Evolutionary conservation across 2,113 vertebrate genomes (phyloP), one percentile per base, ranked within the genome.

Genomic region (Silurus asotus): DNA sequence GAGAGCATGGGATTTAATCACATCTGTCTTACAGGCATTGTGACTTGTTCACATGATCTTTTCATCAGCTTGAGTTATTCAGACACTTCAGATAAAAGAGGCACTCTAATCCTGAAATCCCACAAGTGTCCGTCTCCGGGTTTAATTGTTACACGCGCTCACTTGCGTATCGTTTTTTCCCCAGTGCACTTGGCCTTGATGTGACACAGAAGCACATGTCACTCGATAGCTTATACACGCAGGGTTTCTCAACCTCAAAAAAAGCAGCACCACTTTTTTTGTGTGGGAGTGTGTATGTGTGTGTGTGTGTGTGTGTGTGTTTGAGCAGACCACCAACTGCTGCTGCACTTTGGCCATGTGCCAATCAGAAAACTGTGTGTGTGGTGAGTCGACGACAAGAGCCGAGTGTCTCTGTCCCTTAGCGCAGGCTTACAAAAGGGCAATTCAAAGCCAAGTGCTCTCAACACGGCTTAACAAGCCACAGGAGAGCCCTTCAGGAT

Each of bases 371-470:
- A 82, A 28, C 65, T 25, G 17, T 17, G 28, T 51, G 49, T 45
- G 25, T 19, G 23, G 37, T 74, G 20, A 11, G 83, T 11, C 23
- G 62, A 70, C 55, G 69, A 80, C 59, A 59, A 55, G 70, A 77
- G 78, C 69, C 6, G 37, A 84, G 72, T 67, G 45, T 84, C 58
- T 88, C 86, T 84, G 87, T 88, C 81, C 53, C 88, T 89, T 82
- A 88, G 67, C 82, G 75, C 86, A 88, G 86, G 84, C 88, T 77
- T 81, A 89, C 88, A 88, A 89, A 88, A 89, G 88, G 88, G 84
- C 88, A 86, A 84, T 89, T 89, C 88, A 88, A 89, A 89, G 88
- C 88, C 83, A 88, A 89, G 88, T 84, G 88, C 88, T 88, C 87
- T 89, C 88, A 81, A 88, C 84, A 81, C 25, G 87, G 75, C 87